Evolutionary conservation across 2,888 invertebrate species (phyloP), one percentile per base, ranked within the genome.

Genomic region (Trypoxylon attenuatum): DNA sequence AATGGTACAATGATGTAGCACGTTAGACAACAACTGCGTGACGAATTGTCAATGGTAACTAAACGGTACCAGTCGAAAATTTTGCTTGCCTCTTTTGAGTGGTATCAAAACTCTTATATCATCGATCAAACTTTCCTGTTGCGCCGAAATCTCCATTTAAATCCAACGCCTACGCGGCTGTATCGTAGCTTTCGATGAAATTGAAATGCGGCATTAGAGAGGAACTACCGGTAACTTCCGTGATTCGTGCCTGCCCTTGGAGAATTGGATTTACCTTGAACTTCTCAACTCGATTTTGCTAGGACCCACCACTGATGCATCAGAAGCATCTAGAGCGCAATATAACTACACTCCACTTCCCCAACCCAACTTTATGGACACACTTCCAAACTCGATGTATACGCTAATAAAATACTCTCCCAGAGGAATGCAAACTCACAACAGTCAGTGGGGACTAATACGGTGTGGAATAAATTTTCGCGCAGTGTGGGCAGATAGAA

Each of bases 91-190:
- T 8, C 22, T 47, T 29, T 47, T 2, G 25, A 23, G 16, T 42
- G 50, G 27, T 19, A 22, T 6, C 19, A 39, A n/a, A 53, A 66
- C 15, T 58, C 58, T 51, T 27, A 27, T 53, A 66, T 45, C 46
- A 66, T 71, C 64, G 63, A 73, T 66, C 69, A 71, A 71, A 73
- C 69, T 60, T 66, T 51, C 41, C 23, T 33, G 13, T 33, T 33
- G n/a, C 19, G 13, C 1, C 33, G 8, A 16, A 53, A 53, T 25
- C 46, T 42, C 29, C 45, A 55, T 51, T 64, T 47, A 46, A 64
- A 54, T 67, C 50, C 46, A n/a, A n/a, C n/a, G 19, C 33, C 38
- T 8, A 15, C 22, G 10, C 41, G 6, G 18, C 29, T 5, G n/a
- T 33, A 18, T 1, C 25, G 41, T 33, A 39, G 41, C 58, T 50